phyloP scores from a whole-genome alignment of 1,140 invertebrate species.

The Euura lappo region DNA sequence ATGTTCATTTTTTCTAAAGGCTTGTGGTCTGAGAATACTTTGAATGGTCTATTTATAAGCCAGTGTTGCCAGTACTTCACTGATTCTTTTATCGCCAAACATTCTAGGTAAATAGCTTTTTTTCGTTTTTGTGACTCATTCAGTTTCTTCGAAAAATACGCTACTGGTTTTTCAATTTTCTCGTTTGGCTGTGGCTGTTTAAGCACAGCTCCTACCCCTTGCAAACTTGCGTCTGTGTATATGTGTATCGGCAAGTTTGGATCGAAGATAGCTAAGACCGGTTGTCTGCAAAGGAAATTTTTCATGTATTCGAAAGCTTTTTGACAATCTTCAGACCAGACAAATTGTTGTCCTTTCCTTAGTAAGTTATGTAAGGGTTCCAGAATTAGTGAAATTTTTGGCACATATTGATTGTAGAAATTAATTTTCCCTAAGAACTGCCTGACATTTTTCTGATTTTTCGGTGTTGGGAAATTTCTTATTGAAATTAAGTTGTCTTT shows the following conservation, averaged over 20 bases:
- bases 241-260: slow-evolving; percentile 41
- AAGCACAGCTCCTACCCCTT: slow-evolving; percentile 47
- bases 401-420: slow-evolving; percentile 44
- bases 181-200: slow-evolving; percentile 40
- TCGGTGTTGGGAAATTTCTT: neutral
- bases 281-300: slow-evolving; percentile 31
- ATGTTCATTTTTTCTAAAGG: no score
- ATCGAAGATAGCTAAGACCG: slow-evolving; percentile 29
- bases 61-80: slow-evolving; percentile 33
- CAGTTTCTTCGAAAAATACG: slow-evolving; percentile 12
- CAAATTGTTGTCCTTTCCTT: slow-evolving; percentile 42
- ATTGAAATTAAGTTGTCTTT: no score
- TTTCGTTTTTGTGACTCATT: slow-evolving; percentile 19
- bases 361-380: slow-evolving; percentile 43
- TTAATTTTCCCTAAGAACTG: slow-evolving; percentile 34
- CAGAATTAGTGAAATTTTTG: slow-evolving; percentile 39
- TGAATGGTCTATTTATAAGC: no score
- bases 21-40: no score
- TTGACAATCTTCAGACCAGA: slow-evolving; percentile 41
- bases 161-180: slow-evolving; percentile 27
- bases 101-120: slow-evolving; percentile 47
- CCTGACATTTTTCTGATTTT: neutral
- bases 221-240: slow-evolving; percentile 42
- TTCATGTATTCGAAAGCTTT: slow-evolving; percentile 46
- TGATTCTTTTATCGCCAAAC: slow-evolving; percentile 50